Evolutionary conservation across 2,888 invertebrate genomes (phyloP).

Genomic region (Eupithecia abbreviata): DNA sequence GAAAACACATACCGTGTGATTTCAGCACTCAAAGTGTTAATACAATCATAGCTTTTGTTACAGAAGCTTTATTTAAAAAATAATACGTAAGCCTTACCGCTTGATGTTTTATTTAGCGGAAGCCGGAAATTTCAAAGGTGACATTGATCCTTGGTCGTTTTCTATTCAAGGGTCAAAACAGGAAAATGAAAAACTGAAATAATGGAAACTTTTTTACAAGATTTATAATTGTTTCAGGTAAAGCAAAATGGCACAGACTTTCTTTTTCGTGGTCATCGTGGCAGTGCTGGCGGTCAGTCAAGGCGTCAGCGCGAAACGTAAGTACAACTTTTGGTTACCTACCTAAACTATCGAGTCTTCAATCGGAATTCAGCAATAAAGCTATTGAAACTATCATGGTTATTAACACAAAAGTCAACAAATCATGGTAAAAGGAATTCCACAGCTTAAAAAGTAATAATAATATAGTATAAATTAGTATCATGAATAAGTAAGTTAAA

Average conservation of each 20-base stretch:
- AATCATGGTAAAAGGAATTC: no score
- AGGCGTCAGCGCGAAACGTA: conserved; percentile 74
- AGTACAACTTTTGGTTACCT: conserved; percentile 50
- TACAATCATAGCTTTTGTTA: background rate
- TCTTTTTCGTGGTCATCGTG: conserved; percentile 61
- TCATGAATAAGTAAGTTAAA: no score
- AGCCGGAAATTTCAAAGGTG: conserved; percentile 29
- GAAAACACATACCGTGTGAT: no score
- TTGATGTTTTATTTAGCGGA: conserved; percentile 13
- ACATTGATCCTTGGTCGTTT: conserved; percentile 18
- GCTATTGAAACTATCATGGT: no score
- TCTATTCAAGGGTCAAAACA: background rate
- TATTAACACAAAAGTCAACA: no score
- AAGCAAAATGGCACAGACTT: conserved; percentile 66
- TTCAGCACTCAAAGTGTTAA: no score
- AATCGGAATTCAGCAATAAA: no score
- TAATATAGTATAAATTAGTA: no score
- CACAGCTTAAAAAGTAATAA: no score
- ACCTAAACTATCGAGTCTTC: background rate
- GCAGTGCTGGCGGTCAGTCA: conserved; percentile 67
- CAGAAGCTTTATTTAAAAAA: background rate
- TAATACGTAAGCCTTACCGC: background rate
- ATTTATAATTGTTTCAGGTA: conserved; percentile 49
- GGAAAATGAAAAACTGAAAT: background rate
- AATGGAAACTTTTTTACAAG: background rate